These are phyloP conservation scores for Lutraria rhynchaena DNA, from an alignment of 1,140 invertebrate species.

Conservation along the genomic window DNA sequence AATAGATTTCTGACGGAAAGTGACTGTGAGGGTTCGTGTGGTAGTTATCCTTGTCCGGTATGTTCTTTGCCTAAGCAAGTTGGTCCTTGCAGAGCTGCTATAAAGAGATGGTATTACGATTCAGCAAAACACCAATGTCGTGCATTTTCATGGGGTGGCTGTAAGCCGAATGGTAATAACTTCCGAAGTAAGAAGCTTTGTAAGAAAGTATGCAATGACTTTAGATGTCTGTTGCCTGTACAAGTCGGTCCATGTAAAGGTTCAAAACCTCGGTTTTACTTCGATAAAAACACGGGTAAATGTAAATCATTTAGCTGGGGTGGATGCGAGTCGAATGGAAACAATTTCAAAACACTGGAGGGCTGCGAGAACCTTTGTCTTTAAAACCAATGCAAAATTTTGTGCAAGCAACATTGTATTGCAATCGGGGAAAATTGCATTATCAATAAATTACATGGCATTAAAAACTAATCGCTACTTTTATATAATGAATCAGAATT, in stretches of 20 bases:
- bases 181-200: constrained; percentile 71
- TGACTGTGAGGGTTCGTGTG: constrained; percentile 52
- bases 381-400: too few species aligned
- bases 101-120: constrained; percentile 86
- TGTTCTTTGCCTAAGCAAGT: constrained; percentile 74
- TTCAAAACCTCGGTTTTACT: neutral
- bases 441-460: too few species aligned
- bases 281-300: neutral
- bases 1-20: constrained; percentile 31
- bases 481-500: too few species aligned
- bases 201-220: constrained; percentile 13
- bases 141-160: constrained; percentile 80
- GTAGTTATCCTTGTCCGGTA: constrained; percentile 13
- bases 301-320: constrained; percentile 21
- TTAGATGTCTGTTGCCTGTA: neutral
- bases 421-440: too few species aligned
- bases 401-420: too few species aligned
- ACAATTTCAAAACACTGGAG: neutral
- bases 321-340: too few species aligned
- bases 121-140: constrained; percentile 63
- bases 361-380: neutral
- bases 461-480: too few species aligned
- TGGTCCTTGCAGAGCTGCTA: constrained; percentile 85
- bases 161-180: constrained; percentile 80
- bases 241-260: constrained; percentile 9